phyloP scores from a whole-genome alignment of 2,888 invertebrate species.

The Eupelmus urozonus region DNA sequence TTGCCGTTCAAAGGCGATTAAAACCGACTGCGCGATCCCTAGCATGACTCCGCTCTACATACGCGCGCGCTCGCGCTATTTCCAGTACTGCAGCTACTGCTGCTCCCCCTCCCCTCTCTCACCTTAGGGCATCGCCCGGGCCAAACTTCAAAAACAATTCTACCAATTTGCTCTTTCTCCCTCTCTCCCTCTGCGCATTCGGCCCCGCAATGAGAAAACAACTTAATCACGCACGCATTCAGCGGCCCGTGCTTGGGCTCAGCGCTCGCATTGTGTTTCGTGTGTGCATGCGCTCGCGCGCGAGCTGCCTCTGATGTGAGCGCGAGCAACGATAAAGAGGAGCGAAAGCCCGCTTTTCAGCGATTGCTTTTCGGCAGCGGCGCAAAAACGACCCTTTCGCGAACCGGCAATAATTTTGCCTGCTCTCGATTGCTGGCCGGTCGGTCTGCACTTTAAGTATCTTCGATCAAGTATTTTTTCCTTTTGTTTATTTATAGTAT shows the following conservation, averaged over 20 bases:
- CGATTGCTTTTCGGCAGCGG: conserved; percentile 1
- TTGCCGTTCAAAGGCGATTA: conserved; percentile 42
- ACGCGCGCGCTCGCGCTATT: neutral
- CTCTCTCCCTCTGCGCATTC: neutral
- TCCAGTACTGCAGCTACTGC: neutral
- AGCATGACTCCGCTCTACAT: neutral
- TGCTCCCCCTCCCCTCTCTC: neutral
- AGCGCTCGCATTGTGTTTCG: conserved; percentile 13
- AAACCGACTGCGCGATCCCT: conserved; percentile 33
- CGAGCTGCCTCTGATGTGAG: neutral
- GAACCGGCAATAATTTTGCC: neutral
- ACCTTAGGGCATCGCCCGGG: conserved; percentile 16
- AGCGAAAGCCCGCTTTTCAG: conserved; percentile 1
- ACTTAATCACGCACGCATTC: conserved; percentile 19
- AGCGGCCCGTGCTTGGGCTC: neutral
- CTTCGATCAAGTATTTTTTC: no score
- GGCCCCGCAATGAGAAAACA: conserved; percentile 13
- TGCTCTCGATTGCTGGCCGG: neutral
- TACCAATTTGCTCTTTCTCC: conserved; percentile 18
- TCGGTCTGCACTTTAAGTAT: no score
- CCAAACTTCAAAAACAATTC: conserved; percentile 38
- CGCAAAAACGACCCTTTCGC: neutral
- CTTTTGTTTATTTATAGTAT: no score
- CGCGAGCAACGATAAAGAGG: neutral
- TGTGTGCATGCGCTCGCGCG: neutral